Conservation (phyloP, 2,113 vertebrate genomes). For the Phainopepla nitens region DNA sequence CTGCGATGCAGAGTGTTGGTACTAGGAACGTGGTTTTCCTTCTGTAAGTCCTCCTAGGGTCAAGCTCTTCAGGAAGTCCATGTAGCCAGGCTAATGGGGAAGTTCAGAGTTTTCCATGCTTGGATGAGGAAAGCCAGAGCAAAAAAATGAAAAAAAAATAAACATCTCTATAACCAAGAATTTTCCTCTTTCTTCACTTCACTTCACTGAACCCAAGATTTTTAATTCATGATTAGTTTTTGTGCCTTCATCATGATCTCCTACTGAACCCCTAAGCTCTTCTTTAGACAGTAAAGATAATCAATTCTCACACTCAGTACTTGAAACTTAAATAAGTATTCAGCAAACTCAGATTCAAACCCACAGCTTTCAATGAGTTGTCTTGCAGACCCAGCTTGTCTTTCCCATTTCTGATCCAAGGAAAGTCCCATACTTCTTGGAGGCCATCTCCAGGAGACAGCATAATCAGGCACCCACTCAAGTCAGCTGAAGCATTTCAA, state of each 20-base stretch:
- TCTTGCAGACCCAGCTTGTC: neutral
- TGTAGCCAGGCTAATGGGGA: neutral
- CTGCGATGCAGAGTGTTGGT: accelerated
- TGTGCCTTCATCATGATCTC: neutral
- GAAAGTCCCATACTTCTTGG: neutral
- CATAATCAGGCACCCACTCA: neutral
- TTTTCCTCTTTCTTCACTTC: neutral
- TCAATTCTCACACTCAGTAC: neutral
- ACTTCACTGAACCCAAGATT: neutral
- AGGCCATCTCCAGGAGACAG: neutral
- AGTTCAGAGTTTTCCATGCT: neutral
- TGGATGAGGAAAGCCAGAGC: neutral
- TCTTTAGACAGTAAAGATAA: neutral
- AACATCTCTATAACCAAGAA: neutral
- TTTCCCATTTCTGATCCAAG: neutral
- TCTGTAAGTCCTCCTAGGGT: neutral
- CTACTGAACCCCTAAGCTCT: neutral
- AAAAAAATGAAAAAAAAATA: neutral
- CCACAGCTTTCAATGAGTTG: neutral
- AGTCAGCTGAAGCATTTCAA: neutral
- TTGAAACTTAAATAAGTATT: neutral
- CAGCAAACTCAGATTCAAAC: neutral
- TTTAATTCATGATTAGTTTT: neutral
- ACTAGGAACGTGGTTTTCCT: neutral
- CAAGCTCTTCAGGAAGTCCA: neutral